Percentiles rank a stretch among this genome's conserved stretches.
Evolutionary conservation across 2,888 invertebrate species (phyloP).

Genomic region (Mythimna vitellina): DNA sequence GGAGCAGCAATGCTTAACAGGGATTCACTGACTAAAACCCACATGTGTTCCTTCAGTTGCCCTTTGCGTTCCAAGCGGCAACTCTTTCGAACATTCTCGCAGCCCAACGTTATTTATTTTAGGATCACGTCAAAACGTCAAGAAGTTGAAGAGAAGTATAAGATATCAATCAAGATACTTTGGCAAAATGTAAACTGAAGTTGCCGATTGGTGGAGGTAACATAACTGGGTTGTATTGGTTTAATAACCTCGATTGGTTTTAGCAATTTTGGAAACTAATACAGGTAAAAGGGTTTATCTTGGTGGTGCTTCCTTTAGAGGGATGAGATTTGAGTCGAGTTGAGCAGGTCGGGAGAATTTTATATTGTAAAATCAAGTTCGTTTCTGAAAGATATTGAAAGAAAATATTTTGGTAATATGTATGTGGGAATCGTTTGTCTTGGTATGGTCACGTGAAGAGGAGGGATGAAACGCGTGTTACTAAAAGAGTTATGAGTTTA

Average conservation of each 20-base stretch:
- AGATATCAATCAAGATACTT: background rate
- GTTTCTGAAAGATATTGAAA: too few relatives aligned
- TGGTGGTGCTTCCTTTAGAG: background rate
- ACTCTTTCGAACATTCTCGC: too few relatives aligned
- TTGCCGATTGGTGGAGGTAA: background rate
- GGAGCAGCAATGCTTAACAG: too few relatives aligned
- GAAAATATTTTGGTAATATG: too few relatives aligned
- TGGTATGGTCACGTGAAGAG: too few relatives aligned
- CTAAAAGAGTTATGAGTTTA: too few relatives aligned
- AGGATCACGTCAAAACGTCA: background rate
- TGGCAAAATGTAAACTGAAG: background rate
- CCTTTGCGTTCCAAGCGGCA: too few relatives aligned
- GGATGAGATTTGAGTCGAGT: background rate
- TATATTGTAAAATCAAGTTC: background rate
- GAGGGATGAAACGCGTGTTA: too few relatives aligned
- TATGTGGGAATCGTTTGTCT: too few relatives aligned
- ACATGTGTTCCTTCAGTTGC: too few relatives aligned
- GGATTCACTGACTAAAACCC: too few relatives aligned
- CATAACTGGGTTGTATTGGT: conserved; percentile 8
- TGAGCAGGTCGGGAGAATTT: background rate
- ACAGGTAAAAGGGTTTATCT: conserved; percentile 19
- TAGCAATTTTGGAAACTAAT: conserved; percentile 6
- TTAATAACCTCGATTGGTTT: conserved; percentile 14
- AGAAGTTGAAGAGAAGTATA: too few relatives aligned
- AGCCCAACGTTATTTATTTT: background rate